Conservation (phyloP, 2,888 invertebrate genomes). For the Linnaemya tessellans region DNA sequence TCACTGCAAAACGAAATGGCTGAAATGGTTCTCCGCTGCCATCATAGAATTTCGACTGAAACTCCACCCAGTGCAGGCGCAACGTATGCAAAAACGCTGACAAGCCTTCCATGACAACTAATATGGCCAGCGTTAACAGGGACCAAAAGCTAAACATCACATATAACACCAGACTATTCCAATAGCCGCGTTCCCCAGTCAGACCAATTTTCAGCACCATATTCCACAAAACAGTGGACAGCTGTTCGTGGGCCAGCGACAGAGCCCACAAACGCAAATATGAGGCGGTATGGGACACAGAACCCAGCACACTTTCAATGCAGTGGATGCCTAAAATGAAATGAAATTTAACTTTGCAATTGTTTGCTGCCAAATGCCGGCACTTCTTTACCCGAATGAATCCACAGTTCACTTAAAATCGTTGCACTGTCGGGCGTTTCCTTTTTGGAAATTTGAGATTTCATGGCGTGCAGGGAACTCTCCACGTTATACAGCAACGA, state of each 20-base stretch:
- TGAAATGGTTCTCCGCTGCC: slow-evolving; percentile 91
- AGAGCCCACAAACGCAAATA: slow-evolving; percentile 99
- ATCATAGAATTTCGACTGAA: slow-evolving; percentile 96
- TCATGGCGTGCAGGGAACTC: slow-evolving; percentile 74
- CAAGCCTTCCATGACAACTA: slow-evolving; percentile 99
- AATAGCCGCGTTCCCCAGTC: slow-evolving; percentile 84
- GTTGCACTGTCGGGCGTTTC: slow-evolving; percentile 58
- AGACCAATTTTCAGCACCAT: slow-evolving; percentile 94
- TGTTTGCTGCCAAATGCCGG: no score
- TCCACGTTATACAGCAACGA: slow-evolving; percentile 73
- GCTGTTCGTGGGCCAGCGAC: slow-evolving; percentile 97
- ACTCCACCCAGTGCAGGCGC: slow-evolving; percentile 98
- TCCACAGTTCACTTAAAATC: slow-evolving; percentile 78
- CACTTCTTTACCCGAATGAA: slow-evolving; percentile 76
- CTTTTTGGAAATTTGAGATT: slow-evolving; percentile 37
- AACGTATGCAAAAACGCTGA: slow-evolving; percentile 99
- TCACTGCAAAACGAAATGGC: slow-evolving; percentile 90
- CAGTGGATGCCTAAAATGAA: slow-evolving; percentile 84
- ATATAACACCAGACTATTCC: slow-evolving; percentile 88
- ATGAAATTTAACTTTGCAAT: neutral
- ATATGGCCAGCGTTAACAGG: slow-evolving; percentile 94
- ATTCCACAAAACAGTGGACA: slow-evolving; percentile 94
- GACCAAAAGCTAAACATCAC: slow-evolving; percentile 95
- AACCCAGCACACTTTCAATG: slow-evolving; percentile 88
- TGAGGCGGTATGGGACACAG: slow-evolving; percentile 98